Evolutionary conservation across 2,797 vertebrate genomes (phyloP).

Genomic region (Botia almorhae): DNA sequence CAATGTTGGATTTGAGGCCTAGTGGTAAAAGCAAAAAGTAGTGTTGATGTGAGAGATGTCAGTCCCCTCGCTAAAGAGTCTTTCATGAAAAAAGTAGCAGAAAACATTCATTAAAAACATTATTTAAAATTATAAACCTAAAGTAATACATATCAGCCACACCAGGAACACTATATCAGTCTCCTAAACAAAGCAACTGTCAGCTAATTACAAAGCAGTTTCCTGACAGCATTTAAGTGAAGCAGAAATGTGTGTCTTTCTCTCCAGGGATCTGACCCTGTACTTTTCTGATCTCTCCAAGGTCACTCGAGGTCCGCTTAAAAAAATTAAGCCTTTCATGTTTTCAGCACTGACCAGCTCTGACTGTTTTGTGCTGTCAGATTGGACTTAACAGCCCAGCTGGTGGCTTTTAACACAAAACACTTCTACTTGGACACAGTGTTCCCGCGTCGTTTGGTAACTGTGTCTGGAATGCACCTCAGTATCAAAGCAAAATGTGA

Average conservation of each 20-base stretch:
- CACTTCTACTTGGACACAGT: slow-evolving; percentile 27
- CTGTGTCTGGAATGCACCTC: slow-evolving; percentile 4
- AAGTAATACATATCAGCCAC: too few species aligned
- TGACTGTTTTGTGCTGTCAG: slow-evolving; percentile 57
- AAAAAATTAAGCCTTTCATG: slow-evolving; percentile 61
- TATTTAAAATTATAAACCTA: too few species aligned
- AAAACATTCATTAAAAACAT: not conserved
- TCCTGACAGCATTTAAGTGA: slow-evolving; percentile 60
- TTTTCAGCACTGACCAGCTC: slow-evolving; percentile 50
- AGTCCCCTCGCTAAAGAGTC: too few species aligned
- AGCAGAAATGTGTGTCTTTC: slow-evolving; percentile 57
- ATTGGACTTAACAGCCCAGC: slow-evolving; percentile 55
- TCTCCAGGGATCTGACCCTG: slow-evolving; percentile 32
- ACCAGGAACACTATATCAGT: not conserved
- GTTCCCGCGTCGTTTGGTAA: slow-evolving; percentile 16
- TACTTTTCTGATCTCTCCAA: slow-evolving; percentile 38
- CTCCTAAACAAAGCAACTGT: slow-evolving; percentile 31
- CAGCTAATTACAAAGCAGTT: slow-evolving; percentile 42
- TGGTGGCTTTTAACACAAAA: slow-evolving; percentile 47
- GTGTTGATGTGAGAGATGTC: too few species aligned
- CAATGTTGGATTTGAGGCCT: too few species aligned
- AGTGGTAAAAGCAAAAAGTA: too few species aligned
- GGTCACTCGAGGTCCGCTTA: slow-evolving; percentile 60
- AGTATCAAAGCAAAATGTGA: slow-evolving; percentile 14
- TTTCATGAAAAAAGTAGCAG: too few species aligned